A percentile compares a stretch with the other conserved stretches of the same genome.
These are phyloP conservation scores for Poicephalus gulielmi DNA, from an alignment of 2,113 vertebrate genomes.

Conservation along the genomic window DNA sequence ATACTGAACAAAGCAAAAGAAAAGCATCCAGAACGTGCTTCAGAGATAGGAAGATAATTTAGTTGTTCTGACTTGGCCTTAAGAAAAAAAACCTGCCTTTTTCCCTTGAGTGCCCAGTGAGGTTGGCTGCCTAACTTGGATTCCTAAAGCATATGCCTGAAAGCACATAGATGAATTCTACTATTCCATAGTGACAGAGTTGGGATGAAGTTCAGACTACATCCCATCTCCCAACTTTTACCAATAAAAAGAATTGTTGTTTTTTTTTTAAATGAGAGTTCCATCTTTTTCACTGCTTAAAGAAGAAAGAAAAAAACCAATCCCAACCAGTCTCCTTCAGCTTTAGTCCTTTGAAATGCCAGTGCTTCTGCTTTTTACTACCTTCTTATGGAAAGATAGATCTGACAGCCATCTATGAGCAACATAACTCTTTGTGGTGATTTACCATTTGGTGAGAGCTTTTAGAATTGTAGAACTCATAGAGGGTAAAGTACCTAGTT, in stretches of 20 bases:
- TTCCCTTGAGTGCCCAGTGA: not conserved
- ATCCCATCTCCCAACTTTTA: not conserved
- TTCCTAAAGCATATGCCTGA: not conserved
- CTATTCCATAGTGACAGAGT: not conserved
- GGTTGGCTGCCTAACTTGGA: not conserved
- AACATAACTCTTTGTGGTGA: not conserved
- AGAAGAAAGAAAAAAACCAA: not conserved
- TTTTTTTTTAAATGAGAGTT: not conserved
- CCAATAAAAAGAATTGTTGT: not conserved
- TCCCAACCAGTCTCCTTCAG: not conserved
- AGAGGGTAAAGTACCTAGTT: not conserved
- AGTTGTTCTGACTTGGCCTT: not conserved
- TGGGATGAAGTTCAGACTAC: not conserved
- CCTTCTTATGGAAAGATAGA: not conserved
- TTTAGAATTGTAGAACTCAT: not conserved
- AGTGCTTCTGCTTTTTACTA: not conserved
- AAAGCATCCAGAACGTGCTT: not conserved
- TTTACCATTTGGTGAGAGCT: not conserved
- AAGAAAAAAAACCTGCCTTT: not conserved
- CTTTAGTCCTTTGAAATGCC: not conserved
- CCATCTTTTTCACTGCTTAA: not conserved
- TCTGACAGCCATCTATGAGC: not conserved
- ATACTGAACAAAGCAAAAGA: not conserved
- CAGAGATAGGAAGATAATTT: not conserved
- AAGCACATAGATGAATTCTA: not conserved